Evolutionary conservation across 2,113 vertebrate species (phyloP), one percentile per base, ranked within the genome.

Genomic region (Cheilinus undulatus): DNA sequence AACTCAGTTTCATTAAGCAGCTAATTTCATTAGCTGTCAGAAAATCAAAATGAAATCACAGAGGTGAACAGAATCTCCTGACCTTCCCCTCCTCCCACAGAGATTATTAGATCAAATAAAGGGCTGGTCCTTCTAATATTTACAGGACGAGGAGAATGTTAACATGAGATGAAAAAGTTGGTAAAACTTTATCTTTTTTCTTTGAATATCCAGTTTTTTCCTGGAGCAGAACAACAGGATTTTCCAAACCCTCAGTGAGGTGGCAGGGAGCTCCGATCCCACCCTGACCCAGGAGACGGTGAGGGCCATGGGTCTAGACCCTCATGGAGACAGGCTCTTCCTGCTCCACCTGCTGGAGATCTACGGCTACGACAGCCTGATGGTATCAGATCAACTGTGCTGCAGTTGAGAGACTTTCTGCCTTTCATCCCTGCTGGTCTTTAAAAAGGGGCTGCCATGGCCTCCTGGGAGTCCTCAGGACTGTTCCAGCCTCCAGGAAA

Each of bases 141-240:
- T n/a, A n/a, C n/a, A n/a, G n/a, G n/a, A n/a, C n/a, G n/a, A n/a
- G n/a, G n/a, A n/a, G n/a, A n/a, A n/a, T n/a, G n/a, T n/a, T n/a
- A n/a, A n/a, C n/a, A n/a, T n/a, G n/a, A n/a, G n/a, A n/a, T n/a
- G n/a, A n/a, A n/a, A n/a, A n/a, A n/a, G n/a, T n/a, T n/a, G n/a
- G n/a, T n/a, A n/a, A n/a, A n/a, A n/a, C n/a, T n/a, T n/a, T n/a
- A n/a, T n/a, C n/a, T 48, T 40, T 48, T 45, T 20, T 7, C 3
- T 89, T 32, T 46, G 14, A 20, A 38, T 15, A 30, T 26, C 0
- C 13, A 98, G 97, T 90, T 98, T 98, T 88, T 98, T 98, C 93
- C 93, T 98, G 82, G 97, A 98, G 90, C 96, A 97, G 85, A 98
- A 98, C 88, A 97, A 97, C 90, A 91, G 96, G 78, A 98, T 98